phyloP scores from a whole-genome alignment of 2,888 invertebrate species.

The Diarsia dahlii region DNA sequence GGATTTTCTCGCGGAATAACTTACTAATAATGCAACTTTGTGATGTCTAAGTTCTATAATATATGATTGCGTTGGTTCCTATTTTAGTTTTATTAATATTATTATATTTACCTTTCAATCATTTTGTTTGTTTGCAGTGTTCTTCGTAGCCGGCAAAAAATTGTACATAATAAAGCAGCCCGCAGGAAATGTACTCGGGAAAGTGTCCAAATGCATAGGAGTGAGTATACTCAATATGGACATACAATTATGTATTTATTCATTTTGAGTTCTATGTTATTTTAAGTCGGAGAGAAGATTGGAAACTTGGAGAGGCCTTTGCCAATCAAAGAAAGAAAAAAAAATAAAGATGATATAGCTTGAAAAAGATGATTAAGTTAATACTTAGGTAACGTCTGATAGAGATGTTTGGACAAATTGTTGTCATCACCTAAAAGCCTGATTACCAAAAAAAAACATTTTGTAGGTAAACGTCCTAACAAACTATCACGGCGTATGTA shows the following conservation, averaged over 20 bases:
- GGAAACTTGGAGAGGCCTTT: too few species aligned
- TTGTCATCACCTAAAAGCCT: not conserved
- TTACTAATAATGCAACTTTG: too few species aligned
- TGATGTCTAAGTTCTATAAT: too few species aligned
- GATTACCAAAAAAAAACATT: too few species aligned
- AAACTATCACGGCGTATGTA: not conserved
- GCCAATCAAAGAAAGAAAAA: too few species aligned
- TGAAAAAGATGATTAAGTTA: not conserved
- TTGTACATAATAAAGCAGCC: constrained; percentile 95
- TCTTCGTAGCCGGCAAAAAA: constrained; percentile 95
- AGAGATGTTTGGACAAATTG: not conserved
- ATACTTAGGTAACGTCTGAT: not conserved
- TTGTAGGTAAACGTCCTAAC: not conserved
- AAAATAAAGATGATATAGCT: too few species aligned
- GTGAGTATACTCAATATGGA: constrained; percentile 91
- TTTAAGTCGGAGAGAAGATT: too few species aligned
- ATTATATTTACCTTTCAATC: too few species aligned
- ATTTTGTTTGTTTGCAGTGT: constrained; percentile 88
- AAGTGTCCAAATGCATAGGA: constrained; percentile 94
- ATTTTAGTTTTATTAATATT: not conserved
- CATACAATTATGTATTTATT: not conserved
- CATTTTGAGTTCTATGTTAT: not conserved
- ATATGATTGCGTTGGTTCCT: not conserved
- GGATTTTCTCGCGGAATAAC: too few species aligned
- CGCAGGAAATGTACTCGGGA: constrained; percentile 95